Evolutionary conservation across 1,140 invertebrate species (phyloP), one percentile per base, ranked within the genome.

Genomic region (Hesperophylax magnus): DNA sequence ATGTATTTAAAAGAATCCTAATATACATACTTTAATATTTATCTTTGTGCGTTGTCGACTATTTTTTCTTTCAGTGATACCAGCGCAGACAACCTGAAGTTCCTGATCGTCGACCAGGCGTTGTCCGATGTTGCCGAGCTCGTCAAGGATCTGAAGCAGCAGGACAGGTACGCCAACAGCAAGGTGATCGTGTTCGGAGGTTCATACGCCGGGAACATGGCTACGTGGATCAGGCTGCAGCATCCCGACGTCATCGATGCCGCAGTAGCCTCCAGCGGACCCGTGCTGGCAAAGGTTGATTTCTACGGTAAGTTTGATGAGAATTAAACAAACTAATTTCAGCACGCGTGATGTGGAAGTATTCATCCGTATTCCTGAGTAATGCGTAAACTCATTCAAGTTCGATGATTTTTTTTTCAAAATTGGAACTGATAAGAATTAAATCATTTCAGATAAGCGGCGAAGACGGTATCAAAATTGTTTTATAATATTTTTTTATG

Each of bases 161-260:
- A 86, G 34, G 77, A 86, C 0, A 84, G 84, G 1, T 90, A 89
- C 76, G 85, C 84, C 0, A 82, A 88, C 53, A 85, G 91, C 89
- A 87, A 92, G 89, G 88, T 93, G 74, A 92, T 97, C 65, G 91
- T 94, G n/a, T 93, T 96, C 82, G 96, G 96, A 63, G 95, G 95
- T 53, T 96, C 94, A 17, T 31, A 31, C 27, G 27, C 27, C 27
- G 27, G 27, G 6, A 31, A 31, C 27, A 91, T 97, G 87, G 94
- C 94, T 18, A 93, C 93, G 7, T 97, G 95, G 95, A 91, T 94
- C 83, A 88, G 94, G 85, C 86, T 93, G 6, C 92, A 94, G 74
- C 97, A 97, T 86, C 96, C 96, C 15, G 91, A 96, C 85, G 87
- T 96, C 3, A 92, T 96, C 1, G 86, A 93, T 85, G 94, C 94